phyloP scores from a whole-genome alignment of 2,888 invertebrate genomes.

The Homarus gammarus region DNA sequence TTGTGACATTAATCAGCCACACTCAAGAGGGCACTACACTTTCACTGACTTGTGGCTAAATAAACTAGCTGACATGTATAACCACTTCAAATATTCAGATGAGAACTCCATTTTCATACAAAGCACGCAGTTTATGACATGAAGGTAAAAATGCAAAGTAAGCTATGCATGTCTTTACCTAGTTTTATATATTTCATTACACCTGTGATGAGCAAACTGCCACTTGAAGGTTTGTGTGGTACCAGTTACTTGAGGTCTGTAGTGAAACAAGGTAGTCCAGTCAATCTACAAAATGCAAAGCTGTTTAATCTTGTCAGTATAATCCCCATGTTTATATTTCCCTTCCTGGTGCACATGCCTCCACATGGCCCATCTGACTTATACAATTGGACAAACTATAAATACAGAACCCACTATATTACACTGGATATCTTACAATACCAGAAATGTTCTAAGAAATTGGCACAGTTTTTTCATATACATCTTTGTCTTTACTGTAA shows the following conservation, averaged over 20 bases:
- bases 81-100: background rate
- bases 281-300: background rate
- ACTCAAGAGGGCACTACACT: background rate
- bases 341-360: background rate
- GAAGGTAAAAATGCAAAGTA: background rate
- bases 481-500: slow-evolving; percentile 28
- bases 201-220: background rate
- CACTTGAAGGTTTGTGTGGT: background rate
- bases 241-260: background rate
- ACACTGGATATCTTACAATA: slow-evolving; percentile 38
- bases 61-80: background rate
- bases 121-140: background rate
- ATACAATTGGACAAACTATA: slow-evolving; percentile 26
- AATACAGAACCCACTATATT: slow-evolving; percentile 17
- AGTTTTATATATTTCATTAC: background rate
- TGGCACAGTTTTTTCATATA: slow-evolving; percentile 36
- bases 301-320: background rate
- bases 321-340: background rate
- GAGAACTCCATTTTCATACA: background rate
- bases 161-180: background rate
- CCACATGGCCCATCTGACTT: background rate
- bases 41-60: background rate
- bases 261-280: too few relatives aligned
- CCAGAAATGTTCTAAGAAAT: slow-evolving; percentile 31
- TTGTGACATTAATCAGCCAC: background rate